Conservation (phyloP, 2,888 invertebrate species). For the Nasonovia ribisnigri region DNA sequence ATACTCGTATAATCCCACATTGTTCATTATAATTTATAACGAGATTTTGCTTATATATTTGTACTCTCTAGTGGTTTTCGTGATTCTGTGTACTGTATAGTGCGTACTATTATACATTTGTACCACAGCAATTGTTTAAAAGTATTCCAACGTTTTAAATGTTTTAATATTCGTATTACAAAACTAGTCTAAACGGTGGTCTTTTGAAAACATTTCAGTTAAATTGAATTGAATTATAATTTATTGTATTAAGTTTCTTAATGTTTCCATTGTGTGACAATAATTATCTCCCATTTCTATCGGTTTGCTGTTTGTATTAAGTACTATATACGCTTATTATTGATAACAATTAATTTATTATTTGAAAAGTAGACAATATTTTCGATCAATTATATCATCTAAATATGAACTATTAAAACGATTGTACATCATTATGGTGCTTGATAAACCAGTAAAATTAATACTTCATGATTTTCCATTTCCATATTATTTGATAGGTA, state of each 20-base stretch:
- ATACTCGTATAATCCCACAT: not conserved
- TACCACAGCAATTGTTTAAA: not conserved
- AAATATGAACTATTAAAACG: not conserved
- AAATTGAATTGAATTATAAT: not conserved
- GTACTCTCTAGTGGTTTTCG: not conserved
- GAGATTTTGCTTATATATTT: not conserved
- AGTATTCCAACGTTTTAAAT: not conserved
- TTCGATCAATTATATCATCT: not conserved
- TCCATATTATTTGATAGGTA: not conserved
- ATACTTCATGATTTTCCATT: not conserved
- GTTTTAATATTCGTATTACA: not conserved
- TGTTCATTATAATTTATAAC: not conserved
- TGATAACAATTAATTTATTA: not conserved
- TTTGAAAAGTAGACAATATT: not conserved
- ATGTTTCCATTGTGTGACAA: not conserved
- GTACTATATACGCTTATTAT: not conserved
- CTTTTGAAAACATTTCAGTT: not conserved
- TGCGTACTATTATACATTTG: not conserved
- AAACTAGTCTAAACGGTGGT: not conserved
- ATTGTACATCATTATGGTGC: not conserved
- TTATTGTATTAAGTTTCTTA: not conserved
- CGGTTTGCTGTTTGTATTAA: not conserved
- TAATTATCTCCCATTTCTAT: not conserved
- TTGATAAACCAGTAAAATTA: not conserved
- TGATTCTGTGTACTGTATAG: not conserved